These are phyloP conservation scores for Drosophila paracracens DNA, from an alignment of 2,888 invertebrate genomes.

Conservation along the genomic window DNA sequence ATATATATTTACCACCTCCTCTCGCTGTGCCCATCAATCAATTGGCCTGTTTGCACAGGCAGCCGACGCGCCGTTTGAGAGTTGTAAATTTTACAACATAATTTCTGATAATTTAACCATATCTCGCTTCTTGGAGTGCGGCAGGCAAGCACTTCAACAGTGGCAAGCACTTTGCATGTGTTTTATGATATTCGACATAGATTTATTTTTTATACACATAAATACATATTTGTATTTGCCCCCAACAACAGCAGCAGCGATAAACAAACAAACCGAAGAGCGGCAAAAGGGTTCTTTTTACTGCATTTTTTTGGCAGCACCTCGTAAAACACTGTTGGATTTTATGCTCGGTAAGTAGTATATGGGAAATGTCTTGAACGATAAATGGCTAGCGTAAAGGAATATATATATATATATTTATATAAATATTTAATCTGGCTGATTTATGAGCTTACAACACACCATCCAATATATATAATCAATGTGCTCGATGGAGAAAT, in stretches of 20 bases:
- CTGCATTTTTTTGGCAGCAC: conserved; percentile 43
- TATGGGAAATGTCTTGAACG: background rate
- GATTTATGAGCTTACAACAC: conserved; percentile 27
- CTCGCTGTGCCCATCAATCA: conserved; percentile 65
- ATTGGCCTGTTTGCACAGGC: conserved; percentile 60
- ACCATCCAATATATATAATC: background rate
- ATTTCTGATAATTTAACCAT: conserved; percentile 72
- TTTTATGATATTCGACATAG: conserved; percentile 71
- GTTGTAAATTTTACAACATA: conserved; percentile 81
- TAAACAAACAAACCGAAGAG: background rate
- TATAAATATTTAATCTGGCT: conserved; percentile 9
- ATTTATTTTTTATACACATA: conserved; percentile 51
- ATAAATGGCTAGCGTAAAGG: background rate
- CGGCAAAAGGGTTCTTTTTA: conserved; percentile 30
- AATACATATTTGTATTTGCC: background rate
- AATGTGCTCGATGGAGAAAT: background rate
- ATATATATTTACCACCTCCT: background rate
- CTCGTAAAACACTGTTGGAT: conserved; percentile 72
- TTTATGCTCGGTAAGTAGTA: conserved; percentile 20
- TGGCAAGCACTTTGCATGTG: conserved; percentile 70
- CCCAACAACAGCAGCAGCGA: background rate
- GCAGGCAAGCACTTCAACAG: conserved; percentile 47
- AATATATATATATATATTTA: background rate
- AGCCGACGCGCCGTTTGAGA: conserved; percentile 33
- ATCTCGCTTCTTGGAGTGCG: conserved; percentile 33